These are phyloP conservation scores for Melanotaenia parkinsoni DNA, from an alignment of 2,797 vertebrate genomes.

Conservation along the genomic window DNA sequence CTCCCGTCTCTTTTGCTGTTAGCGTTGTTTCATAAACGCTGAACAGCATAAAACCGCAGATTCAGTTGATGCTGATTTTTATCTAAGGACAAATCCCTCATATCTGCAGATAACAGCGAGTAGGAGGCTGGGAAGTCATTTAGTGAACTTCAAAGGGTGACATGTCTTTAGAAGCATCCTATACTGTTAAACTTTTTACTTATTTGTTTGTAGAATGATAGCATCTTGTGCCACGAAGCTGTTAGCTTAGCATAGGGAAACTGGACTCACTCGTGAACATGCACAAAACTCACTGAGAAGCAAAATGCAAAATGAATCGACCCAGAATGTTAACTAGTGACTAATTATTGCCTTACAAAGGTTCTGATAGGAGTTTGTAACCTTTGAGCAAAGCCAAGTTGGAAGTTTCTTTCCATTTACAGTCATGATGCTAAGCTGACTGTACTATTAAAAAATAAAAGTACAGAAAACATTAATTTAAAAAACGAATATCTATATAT, in stretches of 20 bases:
- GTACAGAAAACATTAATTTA: not conserved
- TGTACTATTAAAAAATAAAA: not conserved
- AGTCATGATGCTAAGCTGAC: not conserved
- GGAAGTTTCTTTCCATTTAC: not conserved
- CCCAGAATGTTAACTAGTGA: not conserved
- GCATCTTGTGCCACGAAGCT: not conserved
- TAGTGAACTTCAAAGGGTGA: not conserved
- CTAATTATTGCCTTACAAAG: not conserved
- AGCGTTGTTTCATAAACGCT: not conserved
- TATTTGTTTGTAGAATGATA: not conserved
- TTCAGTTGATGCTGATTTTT: not conserved
- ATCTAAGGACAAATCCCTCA: not conserved
- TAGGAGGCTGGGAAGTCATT: too few species aligned
- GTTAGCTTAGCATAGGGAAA: conserved; percentile 6
- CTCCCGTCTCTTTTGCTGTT: not conserved
- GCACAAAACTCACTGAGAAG: not conserved
- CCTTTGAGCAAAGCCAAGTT: not conserved
- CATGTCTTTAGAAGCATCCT: not conserved
- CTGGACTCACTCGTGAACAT: not conserved
- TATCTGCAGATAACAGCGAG: not conserved
- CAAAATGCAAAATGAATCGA: not conserved
- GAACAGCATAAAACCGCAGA: conserved; percentile 14
- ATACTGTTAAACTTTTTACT: not conserved
- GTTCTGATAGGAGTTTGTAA: not conserved
- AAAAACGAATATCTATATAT: not conserved